phyloP scores from a whole-genome alignment of 1,140 invertebrate genomes.

The Telenomus remus region DNA sequence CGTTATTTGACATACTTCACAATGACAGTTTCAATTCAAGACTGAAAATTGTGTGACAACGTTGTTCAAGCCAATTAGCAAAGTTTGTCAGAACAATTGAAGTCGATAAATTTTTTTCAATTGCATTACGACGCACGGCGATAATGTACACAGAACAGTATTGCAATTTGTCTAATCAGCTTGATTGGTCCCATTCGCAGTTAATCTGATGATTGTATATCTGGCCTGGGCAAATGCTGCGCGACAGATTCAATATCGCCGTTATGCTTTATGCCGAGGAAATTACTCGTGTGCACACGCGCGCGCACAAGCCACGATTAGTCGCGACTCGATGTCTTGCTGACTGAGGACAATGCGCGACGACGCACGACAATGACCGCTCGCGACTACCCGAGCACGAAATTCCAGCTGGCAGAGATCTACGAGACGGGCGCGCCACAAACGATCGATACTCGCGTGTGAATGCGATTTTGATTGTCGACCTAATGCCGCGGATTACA shows the following conservation, averaged over 20 bases:
- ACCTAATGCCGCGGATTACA: constrained; percentile 45
- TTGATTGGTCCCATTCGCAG: constrained; percentile 57
- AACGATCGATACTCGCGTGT: constrained; percentile 31
- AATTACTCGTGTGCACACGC: constrained; percentile 35
- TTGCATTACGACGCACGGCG: constrained; percentile 35
- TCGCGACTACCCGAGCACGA: constrained; percentile 19
- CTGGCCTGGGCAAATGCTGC: constrained; percentile 46
- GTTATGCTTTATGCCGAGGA: constrained; percentile 52
- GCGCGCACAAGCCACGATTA: constrained; percentile 38
- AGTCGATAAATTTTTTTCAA: constrained; percentile 38
- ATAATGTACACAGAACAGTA: constrained; percentile 30
- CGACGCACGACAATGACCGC: constrained; percentile 50
- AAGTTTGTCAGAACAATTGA: constrained; percentile 8
- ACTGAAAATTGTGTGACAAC: too few species aligned
- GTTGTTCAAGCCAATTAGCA: too few species aligned
- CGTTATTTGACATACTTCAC: too few species aligned
- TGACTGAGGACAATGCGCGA: constrained; percentile 34
- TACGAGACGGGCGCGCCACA: constrained; percentile 14
- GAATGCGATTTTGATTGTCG: constrained; percentile 54
- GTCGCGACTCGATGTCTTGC: constrained; percentile 53
- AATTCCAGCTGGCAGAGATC: constrained; percentile 26
- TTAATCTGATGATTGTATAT: constrained; percentile 55
- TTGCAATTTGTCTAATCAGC: constrained; percentile 56
- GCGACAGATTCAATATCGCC: constrained; percentile 46
- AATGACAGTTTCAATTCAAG: too few species aligned